These are phyloP conservation scores for Hylyphantes graminicola DNA, from an alignment of 1,140 invertebrate genomes.

Conservation along the genomic window DNA sequence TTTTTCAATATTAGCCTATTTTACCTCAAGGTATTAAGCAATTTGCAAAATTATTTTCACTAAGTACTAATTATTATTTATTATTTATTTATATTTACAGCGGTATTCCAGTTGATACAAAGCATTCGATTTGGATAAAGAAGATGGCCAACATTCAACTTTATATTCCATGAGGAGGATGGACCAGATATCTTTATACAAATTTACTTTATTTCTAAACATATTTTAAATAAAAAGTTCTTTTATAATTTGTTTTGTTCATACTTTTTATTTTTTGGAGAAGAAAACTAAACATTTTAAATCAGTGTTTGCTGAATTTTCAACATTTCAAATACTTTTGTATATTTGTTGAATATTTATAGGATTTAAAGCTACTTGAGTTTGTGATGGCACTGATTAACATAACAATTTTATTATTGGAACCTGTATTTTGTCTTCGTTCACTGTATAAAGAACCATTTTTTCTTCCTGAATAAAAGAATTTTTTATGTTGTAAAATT, in stretches of 20 bases:
- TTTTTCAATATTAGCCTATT: no score
- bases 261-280: not conserved
- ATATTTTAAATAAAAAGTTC: constrained; percentile 36
- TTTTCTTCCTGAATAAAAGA: constrained; percentile 44
- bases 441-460: constrained; percentile 40
- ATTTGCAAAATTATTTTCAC: no score
- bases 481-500: constrained; percentile 37
- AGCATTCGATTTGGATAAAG: constrained; percentile 87
- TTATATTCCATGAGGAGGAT: constrained; percentile 40
- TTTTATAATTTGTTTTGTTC: constrained; percentile 32
- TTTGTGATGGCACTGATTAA: constrained; percentile 26
- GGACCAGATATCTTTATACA: constrained; percentile 49
- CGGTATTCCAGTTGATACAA: constrained; percentile 97
- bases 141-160: constrained; percentile 5
- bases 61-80: not conserved
- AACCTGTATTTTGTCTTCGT: constrained; percentile 31
- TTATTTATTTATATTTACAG: constrained; percentile 71
- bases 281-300: no score
- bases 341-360: no score
- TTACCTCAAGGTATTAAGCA: no score
- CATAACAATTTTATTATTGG: constrained; percentile 23
- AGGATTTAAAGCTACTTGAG: no score
- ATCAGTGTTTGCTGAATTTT: not conserved
- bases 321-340: no score
- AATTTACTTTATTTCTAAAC: constrained; percentile 39